These are phyloP conservation scores for Brenthis hecate DNA, from an alignment of 2,888 invertebrate genomes.

Conservation along the genomic window DNA sequence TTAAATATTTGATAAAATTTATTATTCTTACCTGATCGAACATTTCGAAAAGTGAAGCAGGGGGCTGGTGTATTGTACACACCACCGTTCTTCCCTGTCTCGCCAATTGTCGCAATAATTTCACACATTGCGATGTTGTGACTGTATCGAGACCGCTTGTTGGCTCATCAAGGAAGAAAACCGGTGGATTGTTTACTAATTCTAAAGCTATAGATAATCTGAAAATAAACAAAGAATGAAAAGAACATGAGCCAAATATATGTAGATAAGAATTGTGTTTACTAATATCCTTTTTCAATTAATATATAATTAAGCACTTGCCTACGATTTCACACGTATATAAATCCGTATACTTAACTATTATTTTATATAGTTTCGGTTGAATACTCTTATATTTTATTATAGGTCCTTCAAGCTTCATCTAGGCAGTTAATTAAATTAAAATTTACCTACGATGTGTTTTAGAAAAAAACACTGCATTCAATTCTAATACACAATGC, in stretches of 20 bases:
- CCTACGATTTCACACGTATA: too few relatives aligned
- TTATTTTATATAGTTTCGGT: too few relatives aligned
- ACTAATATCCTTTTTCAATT: too few relatives aligned
- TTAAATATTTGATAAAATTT: neutral
- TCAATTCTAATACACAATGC: too few relatives aligned
- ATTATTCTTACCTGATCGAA: slow-evolving; percentile 80
- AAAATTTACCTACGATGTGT: too few relatives aligned
- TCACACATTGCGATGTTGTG: slow-evolving; percentile 83
- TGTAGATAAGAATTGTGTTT: too few relatives aligned
- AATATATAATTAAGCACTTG: too few relatives aligned
- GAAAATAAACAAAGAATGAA: slow-evolving; percentile 28
- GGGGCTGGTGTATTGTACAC: slow-evolving; percentile 87
- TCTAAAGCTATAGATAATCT: slow-evolving; percentile 90
- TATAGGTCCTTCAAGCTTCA: too few relatives aligned
- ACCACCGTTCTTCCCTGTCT: slow-evolving; percentile 86
- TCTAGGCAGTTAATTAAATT: too few relatives aligned
- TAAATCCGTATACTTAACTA: too few relatives aligned
- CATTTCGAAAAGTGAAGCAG: slow-evolving; percentile 84
- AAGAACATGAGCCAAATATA: neutral
- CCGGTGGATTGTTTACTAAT: slow-evolving; percentile 91
- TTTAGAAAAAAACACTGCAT: too few relatives aligned
- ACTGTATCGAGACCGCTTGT: slow-evolving; percentile 88
- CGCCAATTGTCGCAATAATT: slow-evolving; percentile 81
- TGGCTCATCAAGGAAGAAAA: slow-evolving; percentile 92
- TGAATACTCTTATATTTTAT: too few relatives aligned